Conservation (phyloP, 2,888 invertebrate genomes). For the Linhomoeus sp. region DNA sequence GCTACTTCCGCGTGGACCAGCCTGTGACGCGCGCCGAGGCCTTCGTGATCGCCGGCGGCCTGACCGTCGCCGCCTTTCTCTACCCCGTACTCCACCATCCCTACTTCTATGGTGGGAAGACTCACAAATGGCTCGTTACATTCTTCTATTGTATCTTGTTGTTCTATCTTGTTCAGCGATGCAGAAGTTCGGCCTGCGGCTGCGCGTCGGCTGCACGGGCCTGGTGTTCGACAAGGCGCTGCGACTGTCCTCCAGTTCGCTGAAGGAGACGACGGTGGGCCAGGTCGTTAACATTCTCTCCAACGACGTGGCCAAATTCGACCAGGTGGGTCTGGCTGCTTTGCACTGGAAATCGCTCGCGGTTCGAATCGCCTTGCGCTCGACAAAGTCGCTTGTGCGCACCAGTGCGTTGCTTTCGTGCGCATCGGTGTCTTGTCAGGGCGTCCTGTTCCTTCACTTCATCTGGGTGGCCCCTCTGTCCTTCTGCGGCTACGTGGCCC, state of each 20-base stretch:
- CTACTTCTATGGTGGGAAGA: conserved; percentile 55
- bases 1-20: conserved; percentile 28
- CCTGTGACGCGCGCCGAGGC: conserved; percentile 35
- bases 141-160: too few relatives aligned
- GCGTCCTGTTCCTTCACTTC: conserved; percentile 67
- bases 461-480: conserved; percentile 74
- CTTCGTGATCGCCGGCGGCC: conserved; percentile 45
- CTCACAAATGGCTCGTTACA: too few relatives aligned
- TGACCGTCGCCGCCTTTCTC: neutral
- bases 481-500: conserved; percentile 52
- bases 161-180: too few relatives aligned
- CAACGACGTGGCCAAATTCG: conserved; percentile 81
- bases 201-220: conserved; percentile 57
- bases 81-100: conserved; percentile 48
- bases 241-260: conserved; percentile 53
- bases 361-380: too few relatives aligned
- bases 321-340: conserved; percentile 33
- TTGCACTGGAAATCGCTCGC: neutral
- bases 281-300: conserved; percentile 85
- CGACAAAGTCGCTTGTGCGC: too few relatives aligned
- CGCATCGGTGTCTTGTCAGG: conserved; percentile 36
- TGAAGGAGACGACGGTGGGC: conserved; percentile 67
- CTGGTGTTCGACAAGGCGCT: conserved; percentile 63
- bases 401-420: too few relatives aligned
- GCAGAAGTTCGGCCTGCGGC: conserved; percentile 59